These are phyloP conservation scores for Ibycter americanus DNA, from an alignment of 2,797 vertebrate genomes.

Conservation along the genomic window DNA sequence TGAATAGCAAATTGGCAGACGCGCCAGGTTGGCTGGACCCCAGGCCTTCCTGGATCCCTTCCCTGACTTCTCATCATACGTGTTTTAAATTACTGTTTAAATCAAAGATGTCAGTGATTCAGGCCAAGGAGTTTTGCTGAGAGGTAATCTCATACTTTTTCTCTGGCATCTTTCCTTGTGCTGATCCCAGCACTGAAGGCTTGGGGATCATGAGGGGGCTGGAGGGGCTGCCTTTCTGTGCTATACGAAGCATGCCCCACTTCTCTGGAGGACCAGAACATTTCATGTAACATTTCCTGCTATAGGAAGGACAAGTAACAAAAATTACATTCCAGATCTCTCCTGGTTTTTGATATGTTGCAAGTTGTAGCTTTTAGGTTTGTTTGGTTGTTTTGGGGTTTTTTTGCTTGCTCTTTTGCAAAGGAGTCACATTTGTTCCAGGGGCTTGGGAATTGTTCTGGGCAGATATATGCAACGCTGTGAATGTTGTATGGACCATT, in stretches of 20 bases:
- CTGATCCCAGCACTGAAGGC: slow-evolving; percentile 38
- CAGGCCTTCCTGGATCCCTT: slow-evolving; percentile 61
- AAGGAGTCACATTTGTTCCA: not conserved
- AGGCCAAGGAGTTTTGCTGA: slow-evolving; percentile 66
- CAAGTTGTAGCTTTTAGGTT: not conserved
- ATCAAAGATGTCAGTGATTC: slow-evolving; percentile 68
- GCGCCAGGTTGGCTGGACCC: slow-evolving; percentile 44
- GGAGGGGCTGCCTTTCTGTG: not conserved
- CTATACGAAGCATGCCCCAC: not conserved
- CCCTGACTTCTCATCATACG: slow-evolving; percentile 63
- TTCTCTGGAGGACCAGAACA: not conserved
- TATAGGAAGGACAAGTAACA: not conserved
- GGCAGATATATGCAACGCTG: not conserved
- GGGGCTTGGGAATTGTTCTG: not conserved
- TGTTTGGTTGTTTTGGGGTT: not conserved
- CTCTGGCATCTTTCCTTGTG: slow-evolving; percentile 38
- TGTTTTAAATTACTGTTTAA: slow-evolving; percentile 72
- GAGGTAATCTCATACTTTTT: slow-evolving; percentile 62
- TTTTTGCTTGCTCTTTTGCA: not conserved
- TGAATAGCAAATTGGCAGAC: slow-evolving; percentile 51
- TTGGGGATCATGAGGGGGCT: slow-evolving; percentile 7
- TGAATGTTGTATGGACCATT: not conserved
- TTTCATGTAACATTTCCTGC: not conserved
- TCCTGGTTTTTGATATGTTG: not conserved
- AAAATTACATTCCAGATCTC: not conserved